Evolutionary conservation across 2,888 invertebrate species (phyloP), one percentile per base, ranked within the genome.

Genomic region (Protodeltote pygarga): DNA sequence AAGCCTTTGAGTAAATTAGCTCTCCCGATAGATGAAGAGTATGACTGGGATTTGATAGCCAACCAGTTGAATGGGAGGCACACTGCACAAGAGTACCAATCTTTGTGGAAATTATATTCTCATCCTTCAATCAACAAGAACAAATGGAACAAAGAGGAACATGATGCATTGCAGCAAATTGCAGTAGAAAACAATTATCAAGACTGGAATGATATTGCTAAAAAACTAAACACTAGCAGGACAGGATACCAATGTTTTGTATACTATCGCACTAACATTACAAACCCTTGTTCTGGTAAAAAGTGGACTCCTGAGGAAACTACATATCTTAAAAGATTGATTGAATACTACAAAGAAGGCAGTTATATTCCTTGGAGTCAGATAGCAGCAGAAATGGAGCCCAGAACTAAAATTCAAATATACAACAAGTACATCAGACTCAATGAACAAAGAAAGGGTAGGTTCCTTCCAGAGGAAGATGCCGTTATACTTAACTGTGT

Each of bases 221-320:
- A 66, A 6, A 75, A 89, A 60, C 75, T 96, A 8, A 80, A 85
- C 0, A 93, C 93, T 1, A 86, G 89, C 3, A 91, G 96, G 33
- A 93, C 95, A 0, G 94, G 93, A 0, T 96, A 95, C 71, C 94
- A 95, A 63, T 95, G 95, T 65, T 95, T 95, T 76, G 92, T 95
- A 2, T 94, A 95, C 65, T 95, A 93, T 68, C 92, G 94, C 31
- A 93, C 93, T 1, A 92, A 92, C 23, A 82, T 93, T 66, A 75
- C 72, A 25, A 83, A 74, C 19, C 65, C 68, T 8, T 69, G 68
- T 3, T 73, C 65, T 16, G 79, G 83, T 1, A 80, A 79, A 1
- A 93, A 92, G 54, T 97, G 97, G 95, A 92, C 93, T 0, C 73
- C 82, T 6, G 93, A 93, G 29, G 97, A 98, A 76, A 95, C 97